Conservation (phyloP, 2,113 vertebrate genomes). For the Colistium nudipinnis region DNA sequence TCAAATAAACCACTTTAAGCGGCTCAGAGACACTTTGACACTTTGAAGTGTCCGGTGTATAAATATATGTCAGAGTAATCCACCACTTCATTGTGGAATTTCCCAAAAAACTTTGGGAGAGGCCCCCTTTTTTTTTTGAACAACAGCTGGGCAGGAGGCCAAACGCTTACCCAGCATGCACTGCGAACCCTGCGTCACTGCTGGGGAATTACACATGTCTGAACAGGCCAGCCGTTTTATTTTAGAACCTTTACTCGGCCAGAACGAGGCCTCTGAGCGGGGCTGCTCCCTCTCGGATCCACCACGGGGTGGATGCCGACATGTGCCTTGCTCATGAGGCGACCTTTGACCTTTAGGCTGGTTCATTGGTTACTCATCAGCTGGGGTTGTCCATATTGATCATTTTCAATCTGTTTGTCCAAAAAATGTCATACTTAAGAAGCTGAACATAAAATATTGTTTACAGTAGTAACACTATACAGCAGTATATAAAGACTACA, state of each 20-base stretch:
- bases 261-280: background rate
- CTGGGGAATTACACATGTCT: constrained; percentile 18
- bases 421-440: too few species aligned
- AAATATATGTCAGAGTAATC: constrained; percentile 25
- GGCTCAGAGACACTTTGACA: background rate
- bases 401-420: too few species aligned
- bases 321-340: background rate
- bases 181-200: background rate
- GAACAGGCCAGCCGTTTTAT: background rate
- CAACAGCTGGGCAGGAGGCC: constrained; percentile 43
- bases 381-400: too few species aligned
- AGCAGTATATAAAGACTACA: background rate
- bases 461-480: too few species aligned
- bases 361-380: too few species aligned
- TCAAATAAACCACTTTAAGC: background rate
- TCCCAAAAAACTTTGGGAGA: constrained; percentile 20
- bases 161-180: constrained; percentile 38
- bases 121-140: constrained; percentile 8
- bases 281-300: background rate
- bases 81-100: constrained; percentile 39
- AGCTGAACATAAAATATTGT: background rate
- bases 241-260: background rate
- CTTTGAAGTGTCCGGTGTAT: background rate
- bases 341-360: background rate
- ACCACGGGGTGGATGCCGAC: background rate